phyloP scores from a whole-genome alignment of 2,888 invertebrate genomes.

The Seira ritae region DNA sequence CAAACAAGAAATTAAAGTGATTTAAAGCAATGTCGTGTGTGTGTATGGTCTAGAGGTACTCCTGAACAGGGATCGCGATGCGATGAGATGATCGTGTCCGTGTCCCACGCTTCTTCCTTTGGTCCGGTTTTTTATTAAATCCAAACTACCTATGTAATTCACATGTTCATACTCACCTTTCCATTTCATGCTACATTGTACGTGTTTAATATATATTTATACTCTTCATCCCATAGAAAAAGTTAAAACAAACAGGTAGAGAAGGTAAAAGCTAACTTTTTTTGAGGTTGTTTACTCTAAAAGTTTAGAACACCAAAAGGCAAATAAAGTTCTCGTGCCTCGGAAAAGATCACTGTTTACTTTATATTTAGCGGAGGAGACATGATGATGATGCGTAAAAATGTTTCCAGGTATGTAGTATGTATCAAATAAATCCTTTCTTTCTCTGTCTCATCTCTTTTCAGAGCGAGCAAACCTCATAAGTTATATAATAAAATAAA shows the following conservation, averaged over 20 bases:
- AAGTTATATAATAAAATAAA: conserved; percentile 1
- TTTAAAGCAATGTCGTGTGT: conserved; percentile 62
- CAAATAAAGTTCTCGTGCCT: background rate
- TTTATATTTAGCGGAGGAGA: background rate
- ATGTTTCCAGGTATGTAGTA: background rate
- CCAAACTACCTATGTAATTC: too few species aligned
- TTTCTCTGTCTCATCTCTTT: too few species aligned
- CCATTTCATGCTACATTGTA: background rate
- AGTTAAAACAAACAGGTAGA: conserved; percentile 56
- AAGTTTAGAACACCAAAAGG: background rate
- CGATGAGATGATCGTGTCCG: too few species aligned
- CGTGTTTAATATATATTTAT: too few species aligned
- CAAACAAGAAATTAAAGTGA: conserved; percentile 60
- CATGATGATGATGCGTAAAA: background rate
- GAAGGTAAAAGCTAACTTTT: conserved; percentile 33
- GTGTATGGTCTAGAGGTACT: conserved; percentile 41
- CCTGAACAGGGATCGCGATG: conserved; percentile 54
- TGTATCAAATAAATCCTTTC: background rate
- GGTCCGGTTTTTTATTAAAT: conserved; percentile 43
- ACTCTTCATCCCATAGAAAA: background rate
- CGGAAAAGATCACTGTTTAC: background rate
- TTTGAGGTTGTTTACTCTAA: conserved; percentile 38
- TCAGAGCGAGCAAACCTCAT: background rate
- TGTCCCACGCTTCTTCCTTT: conserved; percentile 59
- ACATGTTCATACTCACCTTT: background rate